phyloP scores from a whole-genome alignment of 2,888 invertebrate genomes.

The Gibbula magus region DNA sequence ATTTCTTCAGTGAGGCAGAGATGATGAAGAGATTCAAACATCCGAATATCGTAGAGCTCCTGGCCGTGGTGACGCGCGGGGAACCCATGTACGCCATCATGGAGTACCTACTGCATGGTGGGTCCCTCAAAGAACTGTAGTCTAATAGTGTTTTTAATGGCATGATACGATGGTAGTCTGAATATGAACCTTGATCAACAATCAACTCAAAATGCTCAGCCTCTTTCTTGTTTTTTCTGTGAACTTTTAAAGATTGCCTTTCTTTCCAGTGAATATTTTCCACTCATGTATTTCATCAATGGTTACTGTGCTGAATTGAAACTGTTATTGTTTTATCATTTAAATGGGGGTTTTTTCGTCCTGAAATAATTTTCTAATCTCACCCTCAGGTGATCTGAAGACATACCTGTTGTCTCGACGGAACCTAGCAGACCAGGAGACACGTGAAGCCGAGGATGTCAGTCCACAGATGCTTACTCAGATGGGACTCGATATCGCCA shows the following conservation, averaged over 20 bases:
- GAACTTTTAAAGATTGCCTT: too few species aligned
- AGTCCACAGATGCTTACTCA: conserved; percentile 86
- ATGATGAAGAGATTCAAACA: conserved; percentile 95
- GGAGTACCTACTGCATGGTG: conserved; percentile 94
- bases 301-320: too few species aligned
- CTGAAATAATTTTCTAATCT: too few species aligned
- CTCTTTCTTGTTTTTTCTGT: too few species aligned
- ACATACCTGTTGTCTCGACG: conserved; percentile 90
- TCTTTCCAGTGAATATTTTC: too few species aligned
- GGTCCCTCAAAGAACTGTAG: conserved; percentile 33
- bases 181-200: too few species aligned
- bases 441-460: conserved; percentile 81
- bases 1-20: conserved; percentile 93
- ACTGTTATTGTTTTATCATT: too few species aligned
- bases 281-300: too few species aligned
- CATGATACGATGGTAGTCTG: too few species aligned
- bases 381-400: conserved; percentile 84
- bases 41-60: conserved; percentile 88
- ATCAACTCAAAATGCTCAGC: too few species aligned
- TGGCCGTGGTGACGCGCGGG: conserved; percentile 90
- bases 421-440: conserved; percentile 81
- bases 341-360: not conserved
- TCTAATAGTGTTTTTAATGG: too few species aligned
- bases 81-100: conserved; percentile 93
- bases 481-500: conserved; percentile 91